Conservation (phyloP, 2,797 vertebrate genomes). For the Myotis pilosus region DNA sequence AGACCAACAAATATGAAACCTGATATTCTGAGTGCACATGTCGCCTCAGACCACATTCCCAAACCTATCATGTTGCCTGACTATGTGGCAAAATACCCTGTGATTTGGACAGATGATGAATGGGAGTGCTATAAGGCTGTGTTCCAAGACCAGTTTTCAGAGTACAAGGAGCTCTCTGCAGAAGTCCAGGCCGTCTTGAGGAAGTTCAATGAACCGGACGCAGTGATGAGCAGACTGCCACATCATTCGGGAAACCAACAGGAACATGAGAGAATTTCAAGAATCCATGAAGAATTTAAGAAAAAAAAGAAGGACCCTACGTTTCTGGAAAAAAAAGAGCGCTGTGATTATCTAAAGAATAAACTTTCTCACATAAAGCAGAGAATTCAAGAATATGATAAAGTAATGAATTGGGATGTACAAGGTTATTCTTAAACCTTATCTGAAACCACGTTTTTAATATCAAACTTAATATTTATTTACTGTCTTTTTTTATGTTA, state of each 20-base stretch:
- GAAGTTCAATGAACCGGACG: conserved; percentile 93
- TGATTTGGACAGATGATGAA: conserved; percentile 91
- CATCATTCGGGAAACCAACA: conserved; percentile 85
- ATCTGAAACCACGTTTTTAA: conserved; percentile 54
- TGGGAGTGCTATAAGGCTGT: conserved; percentile 96
- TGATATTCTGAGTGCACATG: conserved; percentile 89
- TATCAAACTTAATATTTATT: conserved; percentile 78
- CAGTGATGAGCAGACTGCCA: conserved; percentile 90
- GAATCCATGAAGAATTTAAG: conserved; percentile 93
- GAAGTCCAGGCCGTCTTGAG: conserved; percentile 90
- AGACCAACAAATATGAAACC: conserved; percentile 81
- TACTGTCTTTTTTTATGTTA: conserved; percentile 70
- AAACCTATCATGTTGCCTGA: conserved; percentile 96
- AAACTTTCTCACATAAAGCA: conserved; percentile 98
- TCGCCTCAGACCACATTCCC: conserved; percentile 95
- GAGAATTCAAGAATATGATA: conserved; percentile 96
- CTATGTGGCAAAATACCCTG: conserved; percentile 95
- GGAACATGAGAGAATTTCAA: conserved; percentile 92
- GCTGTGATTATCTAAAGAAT: conserved; percentile 97
- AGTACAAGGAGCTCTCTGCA: conserved; percentile 95
- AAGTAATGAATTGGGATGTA: conserved; percentile 95
- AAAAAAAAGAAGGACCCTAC: conserved; percentile 95
- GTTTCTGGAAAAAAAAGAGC: conserved; percentile 96
- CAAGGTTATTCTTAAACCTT: conserved; percentile 73
- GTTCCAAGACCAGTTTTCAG: conserved; percentile 97